phyloP scores from a whole-genome alignment of 1,140 invertebrate species.

The Hypsibius dujardini region DNA sequence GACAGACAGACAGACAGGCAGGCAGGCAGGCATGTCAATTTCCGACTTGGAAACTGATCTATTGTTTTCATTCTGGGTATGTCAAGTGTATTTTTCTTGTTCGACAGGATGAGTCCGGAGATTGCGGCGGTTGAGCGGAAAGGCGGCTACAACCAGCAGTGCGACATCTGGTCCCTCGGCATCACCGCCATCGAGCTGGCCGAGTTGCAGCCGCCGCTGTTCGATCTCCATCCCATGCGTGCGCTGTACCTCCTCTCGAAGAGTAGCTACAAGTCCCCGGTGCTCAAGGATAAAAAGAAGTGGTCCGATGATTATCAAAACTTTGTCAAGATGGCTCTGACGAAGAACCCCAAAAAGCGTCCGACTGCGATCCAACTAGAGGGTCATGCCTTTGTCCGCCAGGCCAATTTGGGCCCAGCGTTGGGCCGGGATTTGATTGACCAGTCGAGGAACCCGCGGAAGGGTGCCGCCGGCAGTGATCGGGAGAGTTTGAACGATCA shows the following conservation, averaged over 20 bases:
- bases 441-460: neutral
- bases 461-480: neutral
- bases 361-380: constrained; percentile 71
- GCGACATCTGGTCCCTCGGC: constrained; percentile 99
- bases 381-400: constrained; percentile 10
- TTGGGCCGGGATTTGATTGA: constrained; percentile 2
- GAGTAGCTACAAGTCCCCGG: constrained; percentile 91
- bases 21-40: no score
- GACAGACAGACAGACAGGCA: no score
- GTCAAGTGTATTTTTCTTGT: no score
- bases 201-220: constrained; percentile 96
- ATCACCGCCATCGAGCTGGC: constrained; percentile 97
- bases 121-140: constrained; percentile 98
- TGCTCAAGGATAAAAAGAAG: constrained; percentile 81
- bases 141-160: constrained; percentile 95
- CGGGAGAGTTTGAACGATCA: neutral
- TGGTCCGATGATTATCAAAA: constrained; percentile 90
- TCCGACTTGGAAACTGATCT: no score
- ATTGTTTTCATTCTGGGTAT: no score
- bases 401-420: neutral
- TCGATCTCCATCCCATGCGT: constrained; percentile 95
- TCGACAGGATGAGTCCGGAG: constrained; percentile 46
- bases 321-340: constrained; percentile 92
- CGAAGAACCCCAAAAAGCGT: constrained; percentile 97
- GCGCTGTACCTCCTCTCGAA: constrained; percentile 97